phyloP scores from a whole-genome alignment of 2,113 vertebrate species.

The Craseonycteris thonglongyai region DNA sequence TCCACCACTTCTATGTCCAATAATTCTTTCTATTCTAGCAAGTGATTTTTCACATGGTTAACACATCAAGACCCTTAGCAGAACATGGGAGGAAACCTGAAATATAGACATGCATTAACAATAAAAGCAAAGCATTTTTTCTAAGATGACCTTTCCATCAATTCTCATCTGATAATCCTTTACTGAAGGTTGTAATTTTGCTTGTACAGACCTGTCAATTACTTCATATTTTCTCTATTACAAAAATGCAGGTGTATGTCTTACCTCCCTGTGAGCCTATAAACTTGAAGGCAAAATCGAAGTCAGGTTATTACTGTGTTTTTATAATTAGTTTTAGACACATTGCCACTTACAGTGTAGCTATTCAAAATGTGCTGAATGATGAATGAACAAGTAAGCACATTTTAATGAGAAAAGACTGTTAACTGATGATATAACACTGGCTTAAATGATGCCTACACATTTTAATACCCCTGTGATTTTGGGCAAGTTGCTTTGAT shows the following conservation, averaged over 20 bases:
- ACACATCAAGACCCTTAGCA: not conserved
- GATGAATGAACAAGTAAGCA: not conserved
- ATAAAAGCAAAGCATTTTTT: not conserved
- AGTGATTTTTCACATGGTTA: not conserved
- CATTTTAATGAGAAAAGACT: not conserved
- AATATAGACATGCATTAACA: not conserved
- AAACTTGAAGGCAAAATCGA: not conserved
- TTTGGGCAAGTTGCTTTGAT: not conserved
- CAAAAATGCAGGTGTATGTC: not conserved
- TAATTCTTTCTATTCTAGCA: not conserved
- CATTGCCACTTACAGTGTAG: not conserved
- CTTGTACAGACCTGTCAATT: not conserved
- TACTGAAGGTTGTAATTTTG: not conserved
- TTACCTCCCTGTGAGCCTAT: not conserved
- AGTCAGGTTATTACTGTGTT: not conserved
- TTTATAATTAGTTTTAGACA: not conserved
- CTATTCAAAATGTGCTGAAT: not conserved
- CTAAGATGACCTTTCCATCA: not conserved
- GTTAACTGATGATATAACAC: not conserved
- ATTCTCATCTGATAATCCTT: not conserved
- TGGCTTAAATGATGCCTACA: not conserved
- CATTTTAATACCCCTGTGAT: not conserved
- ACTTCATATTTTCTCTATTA: not conserved
- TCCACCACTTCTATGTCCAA: not conserved
- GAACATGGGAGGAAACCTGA: not conserved